Conservation (phyloP, 2,888 invertebrate genomes). For the Spatulosminthurus flaviceps region DNA sequence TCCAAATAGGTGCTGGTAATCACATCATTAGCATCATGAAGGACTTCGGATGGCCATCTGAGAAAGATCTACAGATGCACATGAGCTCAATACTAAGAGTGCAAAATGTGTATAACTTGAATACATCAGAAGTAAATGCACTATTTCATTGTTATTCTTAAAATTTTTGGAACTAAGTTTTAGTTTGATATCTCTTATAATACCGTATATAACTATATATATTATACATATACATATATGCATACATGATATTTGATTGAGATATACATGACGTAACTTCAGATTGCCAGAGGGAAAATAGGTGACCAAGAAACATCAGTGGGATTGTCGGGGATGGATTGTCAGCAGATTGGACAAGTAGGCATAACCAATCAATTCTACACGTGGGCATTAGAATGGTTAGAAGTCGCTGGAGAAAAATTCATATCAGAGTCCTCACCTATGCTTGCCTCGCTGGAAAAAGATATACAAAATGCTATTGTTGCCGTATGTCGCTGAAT, state of each 20-base stretch:
- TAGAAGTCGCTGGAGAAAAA: conserved; percentile 33
- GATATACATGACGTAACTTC: not conserved
- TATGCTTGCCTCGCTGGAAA: not conserved
- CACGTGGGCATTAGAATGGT: conserved; percentile 36
- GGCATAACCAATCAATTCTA: conserved; percentile 5
- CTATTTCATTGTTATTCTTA: too few species aligned
- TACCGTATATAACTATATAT: too few species aligned
- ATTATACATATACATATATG: too few species aligned
- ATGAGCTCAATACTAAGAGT: conserved; percentile 51
- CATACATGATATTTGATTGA: not conserved
- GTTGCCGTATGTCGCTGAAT: conserved; percentile 20
- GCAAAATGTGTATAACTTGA: conserved; percentile 53
- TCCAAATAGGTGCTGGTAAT: conserved; percentile 30
- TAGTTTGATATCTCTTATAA: not conserved
- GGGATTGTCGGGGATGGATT: conserved; percentile 28
- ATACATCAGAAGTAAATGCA: conserved; percentile 49
- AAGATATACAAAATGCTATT: conserved; percentile 29
- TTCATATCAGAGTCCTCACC: conserved; percentile 1
- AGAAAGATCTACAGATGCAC: conserved; percentile 41
- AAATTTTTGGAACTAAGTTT: not conserved
- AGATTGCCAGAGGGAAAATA: conserved; percentile 45
- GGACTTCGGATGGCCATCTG: conserved; percentile 51
- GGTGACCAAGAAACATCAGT: conserved; percentile 11
- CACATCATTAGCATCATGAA: conserved; percentile 35
- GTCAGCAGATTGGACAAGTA: conserved; percentile 33